Conservation (phyloP, 2,797 vertebrate species). For the Sebastes itinus region DNA sequence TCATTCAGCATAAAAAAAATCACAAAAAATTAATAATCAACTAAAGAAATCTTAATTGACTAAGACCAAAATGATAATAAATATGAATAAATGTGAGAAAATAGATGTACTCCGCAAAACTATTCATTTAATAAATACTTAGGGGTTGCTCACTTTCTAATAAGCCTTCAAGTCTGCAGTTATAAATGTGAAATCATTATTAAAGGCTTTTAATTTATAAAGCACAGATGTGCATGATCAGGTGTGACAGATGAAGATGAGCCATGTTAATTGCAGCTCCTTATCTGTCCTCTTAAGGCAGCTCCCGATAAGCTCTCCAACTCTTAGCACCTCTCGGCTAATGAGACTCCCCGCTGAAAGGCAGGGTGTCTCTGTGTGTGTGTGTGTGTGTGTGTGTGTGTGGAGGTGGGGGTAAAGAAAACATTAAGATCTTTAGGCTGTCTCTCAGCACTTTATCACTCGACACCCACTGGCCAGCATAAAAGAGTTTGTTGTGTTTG, state of each 20-base stretch:
- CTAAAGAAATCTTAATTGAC: too few relatives aligned
- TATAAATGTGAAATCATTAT: neutral
- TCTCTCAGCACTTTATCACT: conserved; percentile 63
- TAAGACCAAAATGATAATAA: too few relatives aligned
- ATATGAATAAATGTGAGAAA: too few relatives aligned
- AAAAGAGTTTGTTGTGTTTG: neutral
- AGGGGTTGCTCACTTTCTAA: neutral
- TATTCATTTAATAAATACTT: neutral
- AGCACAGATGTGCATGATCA: conserved; percentile 14
- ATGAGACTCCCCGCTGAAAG: conserved; percentile 58
- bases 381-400: neutral
- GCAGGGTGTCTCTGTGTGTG: neutral
- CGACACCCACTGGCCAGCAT: conserved; percentile 23
- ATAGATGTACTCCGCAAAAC: neutral
- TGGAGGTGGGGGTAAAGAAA: conserved; percentile 51
- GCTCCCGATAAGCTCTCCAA: conserved; percentile 66
- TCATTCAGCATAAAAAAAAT: too few relatives aligned
- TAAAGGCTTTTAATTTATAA: neutral
- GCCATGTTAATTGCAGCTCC: conserved; percentile 45
- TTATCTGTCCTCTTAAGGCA: conserved; percentile 64
- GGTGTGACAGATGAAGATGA: conserved; percentile 33
- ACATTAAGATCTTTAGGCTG: conserved; percentile 57
- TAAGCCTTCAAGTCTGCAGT: neutral
- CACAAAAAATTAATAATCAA: too few relatives aligned
- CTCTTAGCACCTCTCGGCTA: conserved; percentile 66